These are phyloP conservation scores for Tricholaema leucomelas DNA, from an alignment of 2,113 vertebrate species.

Conservation along the genomic window DNA sequence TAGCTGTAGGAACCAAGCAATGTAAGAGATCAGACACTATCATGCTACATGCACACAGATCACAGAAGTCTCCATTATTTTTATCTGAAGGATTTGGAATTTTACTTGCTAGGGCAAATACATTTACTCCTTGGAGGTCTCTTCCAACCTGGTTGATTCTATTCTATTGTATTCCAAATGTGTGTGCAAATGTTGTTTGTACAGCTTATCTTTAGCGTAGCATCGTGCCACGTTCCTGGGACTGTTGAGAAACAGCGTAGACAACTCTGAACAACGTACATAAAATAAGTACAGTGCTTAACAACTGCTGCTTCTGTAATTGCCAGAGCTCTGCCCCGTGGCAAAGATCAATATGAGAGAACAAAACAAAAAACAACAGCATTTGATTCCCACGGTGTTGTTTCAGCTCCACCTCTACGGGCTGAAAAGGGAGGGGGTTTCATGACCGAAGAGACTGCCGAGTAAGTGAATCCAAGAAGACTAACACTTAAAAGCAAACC, in stretches of 20 bases:
- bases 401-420: neutral
- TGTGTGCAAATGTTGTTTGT: neutral
- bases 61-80: neutral
- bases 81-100: neutral
- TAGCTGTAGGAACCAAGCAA: neutral
- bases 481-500: neutral
- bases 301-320: neutral
- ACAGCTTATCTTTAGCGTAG: neutral
- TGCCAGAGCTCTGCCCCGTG: neutral
- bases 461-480: too few relatives aligned
- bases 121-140: too few relatives aligned
- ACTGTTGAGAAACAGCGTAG: neutral
- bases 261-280: neutral
- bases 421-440: neutral
- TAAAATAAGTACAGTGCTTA: neutral
- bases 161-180: too few relatives aligned
- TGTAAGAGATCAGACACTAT: neutral
- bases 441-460: neutral
- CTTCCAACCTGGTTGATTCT: too few relatives aligned
- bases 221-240: neutral
- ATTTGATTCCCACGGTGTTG: neutral
- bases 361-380: neutral
- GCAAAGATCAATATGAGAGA: neutral
- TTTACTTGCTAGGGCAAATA: neutral
- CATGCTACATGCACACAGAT: neutral